A percentile compares a stretch with the other conserved stretches of the same genome.
phyloP scores from a whole-genome alignment of 2,888 invertebrate genomes.

The Busseola fusca region DNA sequence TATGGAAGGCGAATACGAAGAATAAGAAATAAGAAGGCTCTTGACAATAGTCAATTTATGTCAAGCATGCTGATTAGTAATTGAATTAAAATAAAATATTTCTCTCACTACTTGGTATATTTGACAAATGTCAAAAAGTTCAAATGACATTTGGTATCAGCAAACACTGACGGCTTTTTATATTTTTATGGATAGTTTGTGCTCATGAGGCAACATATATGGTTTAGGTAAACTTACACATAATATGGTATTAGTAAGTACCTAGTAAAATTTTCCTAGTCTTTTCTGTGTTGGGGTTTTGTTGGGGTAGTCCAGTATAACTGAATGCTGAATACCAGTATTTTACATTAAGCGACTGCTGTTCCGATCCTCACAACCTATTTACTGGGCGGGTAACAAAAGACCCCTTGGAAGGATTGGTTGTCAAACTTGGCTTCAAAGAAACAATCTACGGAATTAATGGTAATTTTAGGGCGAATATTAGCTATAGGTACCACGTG shows the following conservation, averaged over 20 bases:
- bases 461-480: neutral
- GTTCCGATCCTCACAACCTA: neutral
- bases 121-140: constrained; percentile 15
- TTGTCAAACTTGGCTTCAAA: neutral
- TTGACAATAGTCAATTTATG: constrained; percentile 3
- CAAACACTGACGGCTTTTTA: constrained; percentile 6
- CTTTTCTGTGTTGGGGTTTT: neutral
- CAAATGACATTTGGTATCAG: constrained; percentile 1
- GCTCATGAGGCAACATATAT: neutral
- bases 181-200: neutral
- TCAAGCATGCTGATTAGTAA: constrained; percentile 6
- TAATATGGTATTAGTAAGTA: neutral
- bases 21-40: constrained; percentile 1
- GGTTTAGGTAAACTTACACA: neutral
- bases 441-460: neutral
- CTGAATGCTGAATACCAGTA: neutral
- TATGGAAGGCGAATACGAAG: too few relatives aligned
- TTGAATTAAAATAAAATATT: neutral
- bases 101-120: neutral
- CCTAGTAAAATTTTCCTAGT: neutral
- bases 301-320: neutral
- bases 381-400: neutral
- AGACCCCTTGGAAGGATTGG: neutral
- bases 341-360: neutral
- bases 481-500: too few relatives aligned